These are phyloP conservation scores for Sminthurides bifidus DNA, from an alignment of 1,140 invertebrate genomes.

Conservation along the genomic window DNA sequence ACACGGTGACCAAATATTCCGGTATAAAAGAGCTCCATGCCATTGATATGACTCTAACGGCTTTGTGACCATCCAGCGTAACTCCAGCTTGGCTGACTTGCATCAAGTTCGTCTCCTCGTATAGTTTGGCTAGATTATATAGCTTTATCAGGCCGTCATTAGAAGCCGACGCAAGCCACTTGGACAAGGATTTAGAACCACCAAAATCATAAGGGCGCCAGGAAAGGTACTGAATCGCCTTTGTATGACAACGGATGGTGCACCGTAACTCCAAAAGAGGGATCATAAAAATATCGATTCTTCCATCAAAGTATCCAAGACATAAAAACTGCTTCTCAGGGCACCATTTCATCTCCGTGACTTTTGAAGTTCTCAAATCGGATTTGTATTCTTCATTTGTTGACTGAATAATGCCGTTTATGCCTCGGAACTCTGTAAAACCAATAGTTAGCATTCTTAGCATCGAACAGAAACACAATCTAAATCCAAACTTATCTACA, in stretches of 20 bases:
- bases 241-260: constrained; percentile 22
- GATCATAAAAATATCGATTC: constrained; percentile 21
- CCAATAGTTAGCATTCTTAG: too few relatives aligned
- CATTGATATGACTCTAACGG: constrained; percentile 17
- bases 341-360: constrained; percentile 22
- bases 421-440: too few relatives aligned
- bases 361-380: background rate
- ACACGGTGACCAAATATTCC: constrained; percentile 17
- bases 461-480: too few relatives aligned
- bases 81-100: background rate
- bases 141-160: constrained; percentile 26
- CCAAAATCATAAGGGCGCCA: constrained; percentile 25
- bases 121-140: constrained; percentile 16
- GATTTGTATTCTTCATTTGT: too few relatives aligned
- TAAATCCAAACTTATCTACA: too few relatives aligned
- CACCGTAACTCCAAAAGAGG: constrained; percentile 16
- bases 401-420: too few relatives aligned
- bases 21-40: constrained; percentile 24
- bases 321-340: constrained; percentile 11
- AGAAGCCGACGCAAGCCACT: constrained; percentile 23
- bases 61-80: constrained; percentile 12
- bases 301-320: constrained; percentile 11
- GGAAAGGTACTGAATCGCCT: constrained; percentile 22
- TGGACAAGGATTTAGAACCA: background rate
- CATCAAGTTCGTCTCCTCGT: background rate